Base-by-base conservation (phyloP, 1,140 invertebrate species). In the Diploscapter pachys region DNA sequence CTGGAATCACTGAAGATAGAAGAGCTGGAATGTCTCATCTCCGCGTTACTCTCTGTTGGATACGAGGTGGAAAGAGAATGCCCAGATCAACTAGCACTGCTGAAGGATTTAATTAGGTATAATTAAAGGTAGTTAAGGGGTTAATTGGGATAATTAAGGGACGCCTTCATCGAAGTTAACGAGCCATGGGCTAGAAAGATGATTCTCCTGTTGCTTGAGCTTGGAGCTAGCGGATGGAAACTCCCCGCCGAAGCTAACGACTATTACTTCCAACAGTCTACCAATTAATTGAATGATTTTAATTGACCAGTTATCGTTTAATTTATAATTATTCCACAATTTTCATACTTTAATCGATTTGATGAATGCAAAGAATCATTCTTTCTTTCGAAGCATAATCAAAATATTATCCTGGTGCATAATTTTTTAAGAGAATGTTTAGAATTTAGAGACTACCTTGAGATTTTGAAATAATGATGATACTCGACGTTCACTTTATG, bases 131-230 rank as follows among this genome's bases (percentile, higher is more conserved):
- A 31, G 31, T 31, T 31, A 31, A 31, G 31, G 31, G 31, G 6
- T 49, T 5, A 8, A 48, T 5, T 6, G 6, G 50, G 31, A 48
- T 50, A 2, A 61, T 70, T n/a, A 48, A 77, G 83, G 51, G 81
- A 83, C 71, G 78, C 82, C 31, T 79, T 85, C 51, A 76, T 83
- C 48, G 71, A 81, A 8, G 83, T 79, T 8, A 56, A 55, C 50
- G 82, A 83, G 57, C 81, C 82, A 53, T 83, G 82, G 82, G 80
- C 83, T 8, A 64, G 82, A n/a, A 84, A 85, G 72, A 83, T 83
- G 82, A 80, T 83, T 64, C 67, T 83, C 48, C 76, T 83, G 3
- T 71, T 83, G n/a, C 74, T 83, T 66, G 82, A 83, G 71, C 71
- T 83, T 8, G 55, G 80, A 48, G 82, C 82, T 9, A 72, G 74